Base-by-base conservation (phyloP, 2,113 vertebrate species). In the Orycteropus afer region DNA sequence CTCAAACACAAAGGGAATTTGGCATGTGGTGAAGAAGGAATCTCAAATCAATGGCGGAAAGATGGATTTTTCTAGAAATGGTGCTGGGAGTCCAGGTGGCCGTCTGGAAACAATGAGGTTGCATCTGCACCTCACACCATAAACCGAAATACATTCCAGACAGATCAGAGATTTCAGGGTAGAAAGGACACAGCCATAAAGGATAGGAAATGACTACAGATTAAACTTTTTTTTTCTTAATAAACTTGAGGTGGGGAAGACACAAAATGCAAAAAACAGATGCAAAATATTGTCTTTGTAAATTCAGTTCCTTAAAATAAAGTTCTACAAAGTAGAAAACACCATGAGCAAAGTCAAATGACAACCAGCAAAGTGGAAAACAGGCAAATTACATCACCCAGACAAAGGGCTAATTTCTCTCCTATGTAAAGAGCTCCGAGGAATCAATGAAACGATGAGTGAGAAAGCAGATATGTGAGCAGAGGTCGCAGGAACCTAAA, bases 1-100 rank as follows among this genome's bases (percentile, higher is more conserved):
- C 34, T 45, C 22, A 12, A 11, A 25, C 2, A 0, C 0, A 0
- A 13, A 2, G 42, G 49, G 42, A 37, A 37, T 10, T 23, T 1
- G 7, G n/a, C 49, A 25, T 0, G 8, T 2, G 59, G 23, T 8
- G 1, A 22, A 45, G 65, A 76, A 0, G 15, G 57, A 10, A 29
- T n/a, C 32, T 59, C n/a, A 29, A 7, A 40, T 9, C 40, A 11
- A 27, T 9, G 40, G 57, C 49, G 37, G 17, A 67, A 57, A 47
- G 51, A 34, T 4, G 40, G 18, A 1, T 45, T 17, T 13, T 40
- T 7, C 27, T 0, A 20, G 27, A 15, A 12, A 42, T 27, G 22
- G 40, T 42, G 29, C 12, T 3, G 40, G n/a, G 27, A 37, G 47
- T 8, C 20, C 53, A 32, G 40, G 29, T 0, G 4, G 29, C 47